Conservation (phyloP, 2,113 vertebrate genomes). For the Rynchops niger region DNA sequence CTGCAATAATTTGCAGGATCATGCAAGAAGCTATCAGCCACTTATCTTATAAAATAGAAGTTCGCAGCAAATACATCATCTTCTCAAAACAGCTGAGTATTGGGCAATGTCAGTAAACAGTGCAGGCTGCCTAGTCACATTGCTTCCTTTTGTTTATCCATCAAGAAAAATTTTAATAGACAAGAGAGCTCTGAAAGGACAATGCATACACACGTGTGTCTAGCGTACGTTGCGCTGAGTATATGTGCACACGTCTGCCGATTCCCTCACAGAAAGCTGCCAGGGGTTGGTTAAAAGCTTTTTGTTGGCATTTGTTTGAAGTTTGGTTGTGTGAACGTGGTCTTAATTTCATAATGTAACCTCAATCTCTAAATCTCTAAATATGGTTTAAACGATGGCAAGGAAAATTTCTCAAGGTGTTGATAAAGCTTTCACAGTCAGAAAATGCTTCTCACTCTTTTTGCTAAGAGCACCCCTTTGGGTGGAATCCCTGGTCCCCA, state of each 20-base stretch:
- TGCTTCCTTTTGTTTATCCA: not conserved
- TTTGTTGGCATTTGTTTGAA: not conserved
- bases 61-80: not conserved
- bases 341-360: not conserved
- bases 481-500: not conserved
- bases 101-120: not conserved
- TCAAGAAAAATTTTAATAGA: not conserved
- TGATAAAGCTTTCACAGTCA: not conserved
- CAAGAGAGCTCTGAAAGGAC: not conserved
- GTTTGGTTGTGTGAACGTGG: not conserved
- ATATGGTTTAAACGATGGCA: not conserved
- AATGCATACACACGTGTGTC: rapidly evolving
- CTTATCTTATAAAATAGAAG: not conserved
- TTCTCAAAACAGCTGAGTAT: not conserved
- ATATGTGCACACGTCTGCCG: not conserved
- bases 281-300: not conserved
- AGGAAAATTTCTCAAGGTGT: not conserved
- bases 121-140: not conserved
- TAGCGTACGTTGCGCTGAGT: not conserved
- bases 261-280: not conserved
- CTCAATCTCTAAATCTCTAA: not conserved
- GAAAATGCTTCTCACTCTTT: not conserved
- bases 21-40: not conserved
- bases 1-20: not conserved
- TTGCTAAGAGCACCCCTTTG: not conserved